Evolutionary conservation across 1,140 invertebrate species (phyloP), one percentile per base, ranked within the genome.

Genomic region (Dufourea novaeangliae): DNA sequence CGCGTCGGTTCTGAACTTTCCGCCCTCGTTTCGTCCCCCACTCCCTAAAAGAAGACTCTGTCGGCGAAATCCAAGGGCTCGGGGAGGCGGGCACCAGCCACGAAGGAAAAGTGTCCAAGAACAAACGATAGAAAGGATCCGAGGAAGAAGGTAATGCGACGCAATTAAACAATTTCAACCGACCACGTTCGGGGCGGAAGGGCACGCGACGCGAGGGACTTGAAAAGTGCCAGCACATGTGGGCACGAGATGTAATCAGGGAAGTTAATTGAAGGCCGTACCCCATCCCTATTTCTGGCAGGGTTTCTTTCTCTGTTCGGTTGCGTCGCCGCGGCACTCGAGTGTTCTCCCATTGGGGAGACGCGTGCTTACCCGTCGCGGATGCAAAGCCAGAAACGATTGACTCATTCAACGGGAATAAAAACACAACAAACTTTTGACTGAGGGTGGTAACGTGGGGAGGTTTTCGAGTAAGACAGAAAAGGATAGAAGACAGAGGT

Each of bases 331-430:
- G 32, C 34, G 52, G 14, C 39, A n/a, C 68, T 85, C 75, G 70
- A 90, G 87, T 86, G 86, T 64, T 87, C 81, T 87, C 82, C 84
- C 84, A 87, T 89, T 90, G 88, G 88, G 80, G 78, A 62, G 39
- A 14, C 56, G 76, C 63, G 79, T 61, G 74, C 78, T 77, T 74
- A 52, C 46, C n/a, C n/a, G 78, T 64, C 79, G 78, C 72, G 75
- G 75, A 78, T 85, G 83, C 84, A 86, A 88, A 88, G 85, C 83
- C 86, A n/a, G 89, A 91, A 90, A 87, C 89, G 91, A 92, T 92
- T 90, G 91, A 92, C 84, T 92, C 90, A 92, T 90, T 92, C 88
- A 88, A 71, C 83, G 87, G 83, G 88, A 88, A 91, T 90, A 92
- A 92, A 91, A 91, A 91, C 87, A 91, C 84, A 86, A 88, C 87